A percentile compares a stretch with the other conserved stretches of the same genome.
phyloP scores from a whole-genome alignment of 1,140 invertebrate species.

The Eurosta solidaginis region DNA sequence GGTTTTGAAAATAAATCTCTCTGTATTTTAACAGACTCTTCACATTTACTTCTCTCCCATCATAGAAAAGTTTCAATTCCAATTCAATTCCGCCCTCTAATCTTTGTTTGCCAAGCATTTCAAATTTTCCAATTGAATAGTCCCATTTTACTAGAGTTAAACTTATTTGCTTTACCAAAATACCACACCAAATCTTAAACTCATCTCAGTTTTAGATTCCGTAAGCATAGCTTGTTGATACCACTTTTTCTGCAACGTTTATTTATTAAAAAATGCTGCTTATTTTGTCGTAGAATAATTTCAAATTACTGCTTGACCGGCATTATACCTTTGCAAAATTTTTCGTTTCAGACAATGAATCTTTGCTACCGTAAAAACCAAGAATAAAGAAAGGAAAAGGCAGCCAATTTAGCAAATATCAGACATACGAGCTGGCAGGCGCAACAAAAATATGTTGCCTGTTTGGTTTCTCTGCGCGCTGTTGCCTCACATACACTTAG shows the following conservation, averaged over 20 bases:
- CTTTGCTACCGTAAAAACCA: background rate
- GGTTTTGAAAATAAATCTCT: too few species aligned
- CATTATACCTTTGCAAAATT: background rate
- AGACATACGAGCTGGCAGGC: too few species aligned
- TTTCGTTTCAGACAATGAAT: background rate
- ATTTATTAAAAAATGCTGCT: background rate
- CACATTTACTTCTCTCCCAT: too few species aligned
- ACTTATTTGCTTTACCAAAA: background rate
- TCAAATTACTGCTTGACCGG: background rate
- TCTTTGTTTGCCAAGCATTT: background rate
- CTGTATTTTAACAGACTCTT: too few species aligned
- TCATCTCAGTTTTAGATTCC: too few species aligned
- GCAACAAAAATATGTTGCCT: background rate
- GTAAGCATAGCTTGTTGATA: background rate
- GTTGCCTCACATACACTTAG: too few species aligned
- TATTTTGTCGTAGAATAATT: background rate
- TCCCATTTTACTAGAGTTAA: background rate
- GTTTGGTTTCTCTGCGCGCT: too few species aligned
- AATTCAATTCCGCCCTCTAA: too few species aligned
- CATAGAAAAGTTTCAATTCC: too few species aligned
- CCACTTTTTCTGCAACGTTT: background rate
- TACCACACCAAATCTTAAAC: background rate
- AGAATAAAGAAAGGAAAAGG: background rate
- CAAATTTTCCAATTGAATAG: slow-evolving; percentile 24
- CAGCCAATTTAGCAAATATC: background rate